These are phyloP conservation scores for Dinothrombium tinctorium DNA, from an alignment of 1,140 invertebrate genomes.

Conservation along the genomic window DNA sequence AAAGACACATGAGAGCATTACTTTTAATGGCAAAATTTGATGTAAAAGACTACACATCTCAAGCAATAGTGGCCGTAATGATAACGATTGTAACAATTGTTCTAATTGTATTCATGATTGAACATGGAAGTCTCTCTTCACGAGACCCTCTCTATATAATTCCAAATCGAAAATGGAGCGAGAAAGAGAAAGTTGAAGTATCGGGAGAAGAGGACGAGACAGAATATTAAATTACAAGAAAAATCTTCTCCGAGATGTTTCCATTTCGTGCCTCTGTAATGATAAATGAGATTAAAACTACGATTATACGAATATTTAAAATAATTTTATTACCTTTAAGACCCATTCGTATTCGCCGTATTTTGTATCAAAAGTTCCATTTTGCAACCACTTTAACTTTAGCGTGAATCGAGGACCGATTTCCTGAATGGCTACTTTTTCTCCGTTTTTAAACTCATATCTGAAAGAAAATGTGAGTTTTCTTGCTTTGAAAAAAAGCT, in stretches of 20 bases:
- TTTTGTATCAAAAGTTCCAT: slow-evolving; percentile 90
- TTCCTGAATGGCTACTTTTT: slow-evolving; percentile 63
- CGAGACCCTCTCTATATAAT: background rate
- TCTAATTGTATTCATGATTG: background rate
- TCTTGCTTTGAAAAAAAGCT: background rate
- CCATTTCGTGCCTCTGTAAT: slow-evolving; percentile 50
- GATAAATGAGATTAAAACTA: slow-evolving; percentile 8
- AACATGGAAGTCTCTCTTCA: background rate
- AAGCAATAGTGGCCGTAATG: background rate
- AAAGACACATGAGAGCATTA: background rate
- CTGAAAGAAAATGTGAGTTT: slow-evolving; percentile 5
- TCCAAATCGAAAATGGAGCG: background rate
- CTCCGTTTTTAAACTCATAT: slow-evolving; percentile 69
- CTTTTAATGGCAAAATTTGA: background rate
- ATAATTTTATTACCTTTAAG: slow-evolving; percentile 33
- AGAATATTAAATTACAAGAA: slow-evolving; percentile 36
- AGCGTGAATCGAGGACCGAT: slow-evolving; percentile 86
- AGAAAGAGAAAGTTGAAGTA: background rate
- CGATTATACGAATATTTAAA: background rate
- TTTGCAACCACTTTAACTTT: slow-evolving; percentile 69
- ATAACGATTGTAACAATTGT: background rate
- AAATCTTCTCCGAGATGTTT: slow-evolving; percentile 67
- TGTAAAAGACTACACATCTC: background rate
- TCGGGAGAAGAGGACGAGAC: background rate
- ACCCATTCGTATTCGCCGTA: slow-evolving; percentile 92